These are phyloP conservation scores for Eudemis profundana DNA, from an alignment of 2,888 invertebrate genomes.

Conservation along the genomic window DNA sequence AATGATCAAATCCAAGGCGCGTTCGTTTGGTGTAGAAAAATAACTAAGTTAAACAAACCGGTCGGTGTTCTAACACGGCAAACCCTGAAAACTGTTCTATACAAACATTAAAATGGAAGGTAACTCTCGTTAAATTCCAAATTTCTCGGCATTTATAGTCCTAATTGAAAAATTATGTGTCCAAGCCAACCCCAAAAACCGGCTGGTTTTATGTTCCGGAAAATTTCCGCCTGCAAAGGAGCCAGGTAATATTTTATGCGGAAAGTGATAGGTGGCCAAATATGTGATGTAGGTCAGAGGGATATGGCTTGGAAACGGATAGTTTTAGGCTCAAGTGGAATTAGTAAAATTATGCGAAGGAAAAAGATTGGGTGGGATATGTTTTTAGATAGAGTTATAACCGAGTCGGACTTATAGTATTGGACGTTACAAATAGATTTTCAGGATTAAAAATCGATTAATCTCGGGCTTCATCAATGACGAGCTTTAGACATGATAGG, in stretches of 20 bases:
- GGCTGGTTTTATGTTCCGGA: conserved; percentile 34
- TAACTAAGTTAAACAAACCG: too few relatives aligned
- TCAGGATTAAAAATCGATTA: too few relatives aligned
- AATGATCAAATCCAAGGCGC: too few relatives aligned
- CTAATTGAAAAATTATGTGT: conserved; percentile 29
- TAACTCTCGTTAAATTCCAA: not conserved
- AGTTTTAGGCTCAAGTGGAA: conserved; percentile 10
- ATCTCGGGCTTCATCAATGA: too few relatives aligned
- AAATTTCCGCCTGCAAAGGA: conserved; percentile 29
- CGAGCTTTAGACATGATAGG: too few relatives aligned
- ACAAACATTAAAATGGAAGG: too few relatives aligned
- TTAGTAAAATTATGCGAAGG: not conserved
- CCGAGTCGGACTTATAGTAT: too few relatives aligned
- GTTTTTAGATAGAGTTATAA: too few relatives aligned
- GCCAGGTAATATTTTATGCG: conserved; percentile 34
- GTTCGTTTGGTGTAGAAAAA: too few relatives aligned
- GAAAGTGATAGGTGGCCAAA: conserved; percentile 31
- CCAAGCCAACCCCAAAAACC: not conserved
- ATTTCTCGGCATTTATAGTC: conserved; percentile 19
- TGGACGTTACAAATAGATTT: too few relatives aligned
- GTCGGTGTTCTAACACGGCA: too few relatives aligned
- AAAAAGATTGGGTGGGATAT: not conserved
- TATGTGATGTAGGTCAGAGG: conserved; percentile 25
- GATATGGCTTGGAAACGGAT: conserved; percentile 23
- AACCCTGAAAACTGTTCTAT: too few relatives aligned